Evolutionary conservation across 2,888 invertebrate genomes (phyloP), one percentile per base, ranked within the genome.

Genomic region (Pilophorus perplexus): DNA sequence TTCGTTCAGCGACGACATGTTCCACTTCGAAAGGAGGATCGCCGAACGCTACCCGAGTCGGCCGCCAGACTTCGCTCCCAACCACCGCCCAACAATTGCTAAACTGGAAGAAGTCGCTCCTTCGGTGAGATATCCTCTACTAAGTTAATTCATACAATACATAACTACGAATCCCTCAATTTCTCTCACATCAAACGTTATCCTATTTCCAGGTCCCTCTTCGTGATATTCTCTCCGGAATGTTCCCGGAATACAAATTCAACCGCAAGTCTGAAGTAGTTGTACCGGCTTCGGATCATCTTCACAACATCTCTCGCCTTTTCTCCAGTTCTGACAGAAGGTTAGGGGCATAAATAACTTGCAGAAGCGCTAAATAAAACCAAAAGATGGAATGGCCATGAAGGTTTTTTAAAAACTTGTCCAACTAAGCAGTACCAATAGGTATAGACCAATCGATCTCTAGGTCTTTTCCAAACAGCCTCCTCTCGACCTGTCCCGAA

Each of bases 11-110:
- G 78, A 78, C 12, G 80, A 81, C 70, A 78, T 82, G 68, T 82
- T 80, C 71, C 77, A 77, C 69, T 83, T 81, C 73, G 83, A 83
- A 73, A 80, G 79, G 73, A 74, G 83, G 25, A 77, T 83, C 8
- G 82, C 82, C 0, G 81, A 81, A 74, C 76, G 80, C 8, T 79
- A 78, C 5, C 81, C 81, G 0, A 72, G 74, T 40, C 57, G 67
- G 22, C 44, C 62, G 2, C 68, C 70, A 23, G 69, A 69, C 28
- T 38, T 65, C n/a, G 55, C 57, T 50, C 66, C 65, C 10, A 65
- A 70, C 52, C 67, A 67, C 27, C 54, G 68, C 18, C 67, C 67
- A 5, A 77, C 76, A 14, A 73, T 81, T n/a, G 76, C 75, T 0
- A 79, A 79, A 71, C 72, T 81, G 10, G 77, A 77, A 70, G 72